Conservation (phyloP, 2,113 vertebrate genomes). For the Salvator merianae region DNA sequence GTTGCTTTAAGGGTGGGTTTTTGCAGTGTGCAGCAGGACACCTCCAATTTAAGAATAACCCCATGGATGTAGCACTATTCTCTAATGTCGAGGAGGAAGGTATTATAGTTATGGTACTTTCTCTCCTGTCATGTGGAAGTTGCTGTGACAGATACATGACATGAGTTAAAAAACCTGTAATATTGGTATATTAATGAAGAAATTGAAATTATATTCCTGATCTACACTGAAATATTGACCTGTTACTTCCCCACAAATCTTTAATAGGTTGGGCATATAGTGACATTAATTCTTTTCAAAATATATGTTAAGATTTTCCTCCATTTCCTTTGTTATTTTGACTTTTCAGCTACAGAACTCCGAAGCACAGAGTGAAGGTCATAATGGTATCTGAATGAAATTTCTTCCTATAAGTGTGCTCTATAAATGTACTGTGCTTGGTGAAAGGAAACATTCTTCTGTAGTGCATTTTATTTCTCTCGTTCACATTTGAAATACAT, state of each 20-base stretch:
- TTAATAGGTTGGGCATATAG: neutral
- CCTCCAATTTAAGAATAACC: too few species aligned
- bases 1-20: too few species aligned
- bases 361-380: slow-evolving; percentile 3
- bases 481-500: slow-evolving; percentile 10
- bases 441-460: slow-evolving; percentile 3
- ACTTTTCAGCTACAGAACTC: neutral
- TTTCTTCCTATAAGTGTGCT: slow-evolving; percentile 23
- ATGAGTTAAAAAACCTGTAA: too few species aligned
- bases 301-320: neutral
- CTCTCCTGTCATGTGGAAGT: too few species aligned
- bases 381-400: slow-evolving; percentile 36
- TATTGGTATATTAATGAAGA: neutral
- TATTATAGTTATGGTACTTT: too few species aligned
- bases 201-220: neutral
- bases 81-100: too few species aligned
- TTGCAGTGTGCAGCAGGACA: too few species aligned
- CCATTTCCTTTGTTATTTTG: slow-evolving; percentile 13
- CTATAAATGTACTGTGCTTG: neutral
- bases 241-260: neutral
- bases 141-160: neutral
- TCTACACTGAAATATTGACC: neutral
- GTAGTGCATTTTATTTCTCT: slow-evolving; percentile 4
- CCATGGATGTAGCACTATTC: too few species aligned
- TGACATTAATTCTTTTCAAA: neutral